Percentiles rank a stretch among this genome's conserved stretches.
phyloP scores from a whole-genome alignment of 2,888 invertebrate genomes.

The Geophilus truncorum region DNA sequence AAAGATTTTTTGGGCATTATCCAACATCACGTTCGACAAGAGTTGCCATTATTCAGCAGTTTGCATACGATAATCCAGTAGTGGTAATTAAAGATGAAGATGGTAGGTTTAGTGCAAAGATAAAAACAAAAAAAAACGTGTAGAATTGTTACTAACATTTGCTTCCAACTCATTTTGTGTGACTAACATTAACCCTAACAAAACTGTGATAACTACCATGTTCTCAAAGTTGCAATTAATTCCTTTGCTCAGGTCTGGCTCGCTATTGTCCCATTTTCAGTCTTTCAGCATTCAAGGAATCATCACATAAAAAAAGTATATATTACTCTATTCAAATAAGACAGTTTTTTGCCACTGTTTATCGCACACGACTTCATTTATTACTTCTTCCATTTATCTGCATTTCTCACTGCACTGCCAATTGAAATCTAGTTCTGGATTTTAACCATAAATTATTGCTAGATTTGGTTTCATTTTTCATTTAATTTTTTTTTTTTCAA shows the following conservation, averaged over 20 bases:
- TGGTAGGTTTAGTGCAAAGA: not conserved
- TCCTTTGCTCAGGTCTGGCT: conserved; percentile 12
- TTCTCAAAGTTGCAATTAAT: not conserved
- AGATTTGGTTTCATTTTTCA: not conserved
- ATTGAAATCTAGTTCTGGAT: not conserved
- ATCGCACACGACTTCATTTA: not conserved
- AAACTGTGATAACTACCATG: conserved; percentile 1
- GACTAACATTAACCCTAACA: no score
- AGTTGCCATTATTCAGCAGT: not conserved
- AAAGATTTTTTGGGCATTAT: not conserved
- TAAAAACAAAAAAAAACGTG: not conserved
- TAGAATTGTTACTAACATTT: not conserved
- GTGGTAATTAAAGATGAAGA: not conserved
- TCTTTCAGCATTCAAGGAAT: conserved; percentile 22
- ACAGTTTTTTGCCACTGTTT: conserved; percentile 12
- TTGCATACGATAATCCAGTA: conserved; percentile 16
- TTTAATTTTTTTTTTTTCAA: not conserved
- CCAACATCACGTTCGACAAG: not conserved
- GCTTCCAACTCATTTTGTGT: no score
- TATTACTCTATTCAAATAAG: not conserved
- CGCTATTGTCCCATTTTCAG: conserved; percentile 20
- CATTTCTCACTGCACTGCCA: not conserved
- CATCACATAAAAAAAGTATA: conserved; percentile 5
- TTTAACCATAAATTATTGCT: not conserved
- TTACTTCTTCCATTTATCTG: not conserved